Percentiles rank a stretch among this genome's conserved stretches.
phyloP scores from a whole-genome alignment of 2,888 invertebrate species.

The Bedellia somnulentella region DNA sequence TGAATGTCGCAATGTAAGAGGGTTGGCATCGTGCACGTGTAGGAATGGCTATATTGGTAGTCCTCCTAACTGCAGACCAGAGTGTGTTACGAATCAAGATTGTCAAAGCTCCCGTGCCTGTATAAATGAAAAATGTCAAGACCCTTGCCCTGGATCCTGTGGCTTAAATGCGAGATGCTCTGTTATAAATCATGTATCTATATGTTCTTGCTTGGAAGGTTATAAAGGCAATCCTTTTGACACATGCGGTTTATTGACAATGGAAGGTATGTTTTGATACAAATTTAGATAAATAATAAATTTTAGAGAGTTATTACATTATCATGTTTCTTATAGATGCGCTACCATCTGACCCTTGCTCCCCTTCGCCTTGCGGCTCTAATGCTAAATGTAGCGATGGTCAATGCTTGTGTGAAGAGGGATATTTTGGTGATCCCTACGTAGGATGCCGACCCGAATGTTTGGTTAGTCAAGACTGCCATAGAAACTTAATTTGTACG shows the following conservation, averaged over 20 bases:
- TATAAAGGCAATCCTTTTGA: constrained; percentile 66
- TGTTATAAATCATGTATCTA: constrained; percentile 65
- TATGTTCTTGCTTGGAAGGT: constrained; percentile 62
- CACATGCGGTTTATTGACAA: constrained; percentile 29
- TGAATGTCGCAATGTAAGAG: constrained; percentile 56
- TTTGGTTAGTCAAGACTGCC: constrained; percentile 74
- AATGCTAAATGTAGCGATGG: constrained; percentile 73
- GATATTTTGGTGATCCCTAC: constrained; percentile 78
- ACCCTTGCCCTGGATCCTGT: constrained; percentile 72
- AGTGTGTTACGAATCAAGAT: constrained; percentile 68
- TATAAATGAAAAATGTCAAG: constrained; percentile 64
- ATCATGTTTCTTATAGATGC: no score
- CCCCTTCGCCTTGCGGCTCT: constrained; percentile 70
- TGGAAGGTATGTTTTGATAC: constrained; percentile 27
- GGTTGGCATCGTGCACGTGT: constrained; percentile 65
- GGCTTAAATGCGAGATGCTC: constrained; percentile 59
- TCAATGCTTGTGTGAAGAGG: constrained; percentile 69
- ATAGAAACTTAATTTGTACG: constrained; percentile 68
- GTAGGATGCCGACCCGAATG: constrained; percentile 80
- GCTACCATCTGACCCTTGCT: constrained; percentile 62
- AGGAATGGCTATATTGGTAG: constrained; percentile 62
- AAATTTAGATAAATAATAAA: no score
- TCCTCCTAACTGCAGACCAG: constrained; percentile 69
- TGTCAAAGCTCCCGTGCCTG: constrained; percentile 68
- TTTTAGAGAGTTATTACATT: no score